Conservation (phyloP, 2,113 vertebrate species). For the Tetrao urogallus region DNA sequence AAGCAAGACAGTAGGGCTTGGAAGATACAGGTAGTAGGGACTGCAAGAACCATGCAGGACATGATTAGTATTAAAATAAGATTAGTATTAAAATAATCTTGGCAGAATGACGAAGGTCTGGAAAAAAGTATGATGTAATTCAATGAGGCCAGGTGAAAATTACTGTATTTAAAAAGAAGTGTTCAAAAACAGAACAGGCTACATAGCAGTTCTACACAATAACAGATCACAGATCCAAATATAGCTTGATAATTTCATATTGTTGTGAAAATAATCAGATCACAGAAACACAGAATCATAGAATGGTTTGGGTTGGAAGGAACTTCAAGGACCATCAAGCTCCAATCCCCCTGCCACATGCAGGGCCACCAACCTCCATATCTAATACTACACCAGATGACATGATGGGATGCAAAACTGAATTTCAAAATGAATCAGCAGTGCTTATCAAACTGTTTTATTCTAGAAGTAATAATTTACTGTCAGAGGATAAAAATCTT, state of each 20-base stretch:
- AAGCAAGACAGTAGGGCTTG: background rate
- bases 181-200: background rate
- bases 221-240: background rate
- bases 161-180: background rate
- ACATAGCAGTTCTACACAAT: background rate
- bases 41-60: background rate
- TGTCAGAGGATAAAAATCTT: constrained; percentile 57
- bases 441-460: background rate
- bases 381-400: too few species aligned
- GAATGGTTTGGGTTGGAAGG: too few species aligned
- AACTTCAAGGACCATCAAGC: too few species aligned
- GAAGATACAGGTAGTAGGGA: background rate
- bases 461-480: constrained; percentile 24
- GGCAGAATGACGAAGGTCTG: background rate
- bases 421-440: background rate
- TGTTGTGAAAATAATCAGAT: background rate
- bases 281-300: too few species aligned
- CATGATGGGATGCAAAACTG: background rate
- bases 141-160: background rate
- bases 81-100: background rate
- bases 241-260: background rate
- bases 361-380: too few species aligned
- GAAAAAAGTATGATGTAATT: background rate
- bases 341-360: too few species aligned
- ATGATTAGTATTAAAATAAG: background rate